Conservation (phyloP, 2,113 vertebrate species). For the Hylia prasina region DNA sequence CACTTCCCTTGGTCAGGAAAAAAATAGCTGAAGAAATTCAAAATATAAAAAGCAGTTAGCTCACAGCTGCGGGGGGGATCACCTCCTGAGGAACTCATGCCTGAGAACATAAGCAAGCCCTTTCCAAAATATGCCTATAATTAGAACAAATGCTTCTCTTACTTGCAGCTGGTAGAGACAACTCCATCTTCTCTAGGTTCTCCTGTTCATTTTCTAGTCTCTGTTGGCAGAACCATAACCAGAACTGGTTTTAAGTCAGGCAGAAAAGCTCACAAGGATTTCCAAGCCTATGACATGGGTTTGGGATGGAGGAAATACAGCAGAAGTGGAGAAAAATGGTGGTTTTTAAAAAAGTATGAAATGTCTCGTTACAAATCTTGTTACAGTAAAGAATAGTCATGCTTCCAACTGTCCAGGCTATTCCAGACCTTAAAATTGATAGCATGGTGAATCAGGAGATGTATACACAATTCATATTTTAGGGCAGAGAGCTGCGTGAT, state of each 20-base stretch:
- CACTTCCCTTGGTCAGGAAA: neutral
- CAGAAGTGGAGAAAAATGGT: neutral
- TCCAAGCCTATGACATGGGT: neutral
- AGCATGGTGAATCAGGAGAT: neutral
- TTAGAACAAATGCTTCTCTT: neutral
- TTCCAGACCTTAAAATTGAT: neutral
- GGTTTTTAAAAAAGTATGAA: neutral
- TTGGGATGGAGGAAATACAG: neutral
- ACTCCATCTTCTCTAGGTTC: slow-evolving; percentile 59
- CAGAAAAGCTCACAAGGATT: neutral
- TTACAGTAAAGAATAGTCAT: neutral
- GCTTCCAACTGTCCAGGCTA: neutral
- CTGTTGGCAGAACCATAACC: slow-evolving; percentile 51
- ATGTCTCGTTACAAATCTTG: neutral
- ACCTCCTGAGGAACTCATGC: neutral
- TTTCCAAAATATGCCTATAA: neutral
- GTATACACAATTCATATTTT: neutral
- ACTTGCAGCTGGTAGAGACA: slow-evolving; percentile 61
- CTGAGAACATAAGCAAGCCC: neutral
- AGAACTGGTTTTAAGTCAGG: neutral
- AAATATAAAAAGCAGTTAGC: neutral
- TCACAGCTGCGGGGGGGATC: neutral
- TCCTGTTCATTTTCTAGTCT: slow-evolving; percentile 78
- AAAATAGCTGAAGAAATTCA: neutral
- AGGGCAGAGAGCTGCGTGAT: neutral